These are phyloP conservation scores for Lutraria rhynchaena DNA, from an alignment of 1,140 invertebrate species.

Conservation along the genomic window DNA sequence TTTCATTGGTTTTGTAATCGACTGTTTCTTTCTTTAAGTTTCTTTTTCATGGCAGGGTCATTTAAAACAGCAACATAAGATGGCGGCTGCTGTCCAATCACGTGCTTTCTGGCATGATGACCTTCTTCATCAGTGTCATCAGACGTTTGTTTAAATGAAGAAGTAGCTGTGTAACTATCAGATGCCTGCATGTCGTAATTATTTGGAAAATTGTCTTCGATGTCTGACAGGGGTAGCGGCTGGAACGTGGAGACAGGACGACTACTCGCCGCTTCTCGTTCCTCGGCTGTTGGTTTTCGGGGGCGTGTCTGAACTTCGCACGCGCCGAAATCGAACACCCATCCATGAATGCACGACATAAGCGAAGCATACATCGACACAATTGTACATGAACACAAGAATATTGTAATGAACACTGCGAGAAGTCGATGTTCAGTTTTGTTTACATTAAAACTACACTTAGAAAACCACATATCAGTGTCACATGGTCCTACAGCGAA, in stretches of 20 bases:
- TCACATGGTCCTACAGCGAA: constrained; percentile 56
- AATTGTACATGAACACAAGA: constrained; percentile 37
- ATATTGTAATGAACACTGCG: constrained; percentile 41
- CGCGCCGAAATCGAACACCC: constrained; percentile 55
- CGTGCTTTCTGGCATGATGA: constrained; percentile 23
- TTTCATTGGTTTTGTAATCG: constrained; percentile 45
- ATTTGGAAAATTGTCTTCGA: constrained; percentile 35
- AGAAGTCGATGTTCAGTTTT: constrained; percentile 39
- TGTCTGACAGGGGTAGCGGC: constrained; percentile 40
- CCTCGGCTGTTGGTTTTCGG: constrained; percentile 19
- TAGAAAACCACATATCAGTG: constrained; percentile 46
- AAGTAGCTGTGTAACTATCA: constrained; percentile 38
- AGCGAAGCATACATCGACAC: constrained; percentile 36
- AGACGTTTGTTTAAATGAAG: constrained; percentile 39
- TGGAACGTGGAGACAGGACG: constrained; percentile 46
- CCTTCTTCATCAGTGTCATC: constrained; percentile 5
- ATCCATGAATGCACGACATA: constrained; percentile 58
- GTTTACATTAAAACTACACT: constrained; percentile 44
- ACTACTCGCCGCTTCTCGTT: background rate
- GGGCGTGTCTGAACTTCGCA: constrained; percentile 24
- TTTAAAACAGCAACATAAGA: constrained; percentile 51
- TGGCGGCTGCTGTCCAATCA: constrained; percentile 34
- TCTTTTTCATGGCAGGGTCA: constrained; percentile 57
- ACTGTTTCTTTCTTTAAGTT: constrained; percentile 51
- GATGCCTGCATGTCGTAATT: constrained; percentile 1